Conservation (phyloP, 2,888 invertebrate genomes). For the Globia sparganii region DNA sequence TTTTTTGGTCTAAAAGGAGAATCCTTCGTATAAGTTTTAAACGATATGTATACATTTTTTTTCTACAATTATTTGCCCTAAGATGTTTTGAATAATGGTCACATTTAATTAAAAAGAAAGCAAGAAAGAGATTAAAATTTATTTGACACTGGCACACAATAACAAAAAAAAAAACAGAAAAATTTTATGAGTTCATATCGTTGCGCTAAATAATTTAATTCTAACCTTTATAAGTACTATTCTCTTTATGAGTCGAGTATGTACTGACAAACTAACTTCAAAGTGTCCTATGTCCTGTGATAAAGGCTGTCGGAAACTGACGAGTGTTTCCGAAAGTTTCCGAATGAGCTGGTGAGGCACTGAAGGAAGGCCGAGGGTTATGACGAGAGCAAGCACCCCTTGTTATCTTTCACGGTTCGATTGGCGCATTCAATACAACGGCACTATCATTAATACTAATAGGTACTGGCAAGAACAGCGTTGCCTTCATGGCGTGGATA, state of each 20-base stretch:
- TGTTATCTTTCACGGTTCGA: constrained; percentile 78
- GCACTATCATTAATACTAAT: constrained; percentile 72
- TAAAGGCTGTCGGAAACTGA: constrained; percentile 40
- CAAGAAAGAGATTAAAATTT: too few relatives aligned
- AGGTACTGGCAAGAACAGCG: constrained; percentile 57
- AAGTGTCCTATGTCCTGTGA: constrained; percentile 23
- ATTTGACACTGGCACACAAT: too few relatives aligned
- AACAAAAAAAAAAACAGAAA: too few relatives aligned
- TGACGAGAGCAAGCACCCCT: constrained; percentile 63
- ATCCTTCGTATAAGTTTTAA: too few relatives aligned
- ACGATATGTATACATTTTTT: too few relatives aligned
- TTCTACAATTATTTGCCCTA: too few relatives aligned
- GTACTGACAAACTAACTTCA: constrained; percentile 37
- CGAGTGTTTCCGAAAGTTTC: constrained; percentile 32
- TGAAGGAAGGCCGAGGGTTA: constrained; percentile 54
- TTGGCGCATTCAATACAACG: constrained; percentile 68
- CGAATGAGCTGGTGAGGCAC: constrained; percentile 19
- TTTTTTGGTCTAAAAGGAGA: too few relatives aligned
- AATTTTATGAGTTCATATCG: background rate
- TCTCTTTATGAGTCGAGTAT: background rate
- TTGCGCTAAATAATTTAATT: background rate
- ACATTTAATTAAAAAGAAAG: too few relatives aligned
- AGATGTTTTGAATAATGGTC: too few relatives aligned
- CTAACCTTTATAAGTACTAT: background rate
- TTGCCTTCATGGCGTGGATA: background rate